These are phyloP conservation scores for Peromyscus leucopus DNA, from an alignment of 2,113 vertebrate species.

Conservation along the genomic window DNA sequence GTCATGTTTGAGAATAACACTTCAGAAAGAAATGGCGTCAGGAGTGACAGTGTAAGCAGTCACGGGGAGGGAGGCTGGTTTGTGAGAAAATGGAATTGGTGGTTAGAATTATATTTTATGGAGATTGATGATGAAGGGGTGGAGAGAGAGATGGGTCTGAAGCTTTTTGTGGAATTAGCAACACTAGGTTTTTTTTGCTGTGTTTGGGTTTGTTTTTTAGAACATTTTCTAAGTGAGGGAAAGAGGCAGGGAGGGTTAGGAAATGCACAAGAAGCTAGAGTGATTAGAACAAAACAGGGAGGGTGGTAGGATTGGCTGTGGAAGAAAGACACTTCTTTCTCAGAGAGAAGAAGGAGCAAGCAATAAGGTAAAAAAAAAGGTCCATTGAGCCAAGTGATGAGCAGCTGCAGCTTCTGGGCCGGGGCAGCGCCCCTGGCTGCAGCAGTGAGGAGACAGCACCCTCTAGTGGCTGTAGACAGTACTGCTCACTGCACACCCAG, in stretches of 20 bases:
- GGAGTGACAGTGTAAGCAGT: background rate
- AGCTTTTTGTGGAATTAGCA: background rate
- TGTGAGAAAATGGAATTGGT: background rate
- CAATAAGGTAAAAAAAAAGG: background rate
- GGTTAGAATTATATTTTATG: background rate
- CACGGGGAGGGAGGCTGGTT: background rate
- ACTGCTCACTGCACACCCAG: background rate
- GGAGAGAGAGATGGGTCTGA: background rate
- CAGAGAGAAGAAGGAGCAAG: background rate
- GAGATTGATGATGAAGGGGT: background rate
- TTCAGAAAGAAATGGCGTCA: background rate
- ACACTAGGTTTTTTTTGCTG: background rate
- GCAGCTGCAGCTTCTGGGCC: background rate
- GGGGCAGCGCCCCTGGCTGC: background rate
- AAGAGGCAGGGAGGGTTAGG: background rate
- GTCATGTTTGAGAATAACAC: background rate
- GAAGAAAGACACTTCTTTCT: background rate
- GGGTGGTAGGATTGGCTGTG: background rate
- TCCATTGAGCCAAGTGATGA: too few relatives aligned
- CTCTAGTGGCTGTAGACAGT: background rate
- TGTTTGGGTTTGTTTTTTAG: background rate
- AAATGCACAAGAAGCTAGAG: background rate
- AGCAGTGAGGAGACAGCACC: background rate
- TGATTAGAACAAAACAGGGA: background rate
- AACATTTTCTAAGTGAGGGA: slow-evolving; percentile 20